Evolutionary conservation across 2,888 invertebrate species (phyloP).

Genomic region (Agrilus cyanescens): DNA sequence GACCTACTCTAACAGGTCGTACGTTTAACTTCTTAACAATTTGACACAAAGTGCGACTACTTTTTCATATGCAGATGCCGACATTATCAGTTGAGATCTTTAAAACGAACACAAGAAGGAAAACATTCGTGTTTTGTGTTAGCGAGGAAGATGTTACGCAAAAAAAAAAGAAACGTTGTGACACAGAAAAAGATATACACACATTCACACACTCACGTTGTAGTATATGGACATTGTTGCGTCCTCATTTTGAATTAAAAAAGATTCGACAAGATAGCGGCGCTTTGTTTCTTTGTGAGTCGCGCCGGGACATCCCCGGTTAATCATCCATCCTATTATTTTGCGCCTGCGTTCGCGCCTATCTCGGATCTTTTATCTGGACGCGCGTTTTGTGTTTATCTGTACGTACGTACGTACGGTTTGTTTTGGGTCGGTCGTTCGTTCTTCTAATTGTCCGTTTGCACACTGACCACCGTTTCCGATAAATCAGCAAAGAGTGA

Average conservation of each 20-base stretch:
- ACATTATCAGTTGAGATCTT: background rate
- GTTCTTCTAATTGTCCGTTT: too few relatives aligned
- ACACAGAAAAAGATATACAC: background rate
- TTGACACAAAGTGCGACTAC: too few relatives aligned
- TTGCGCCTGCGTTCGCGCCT: conserved; percentile 14
- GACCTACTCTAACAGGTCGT: too few relatives aligned
- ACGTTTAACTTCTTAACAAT: too few relatives aligned
- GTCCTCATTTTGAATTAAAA: conserved; percentile 17
- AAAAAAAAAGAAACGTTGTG: conserved; percentile 12
- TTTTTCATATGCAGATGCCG: too few relatives aligned
- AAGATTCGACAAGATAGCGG: conserved; percentile 20
- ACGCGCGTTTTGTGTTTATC: conserved; percentile 10
- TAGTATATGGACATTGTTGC: conserved; percentile 10
- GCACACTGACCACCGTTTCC: too few relatives aligned
- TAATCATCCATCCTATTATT: conserved; percentile 20
- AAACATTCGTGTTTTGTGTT: background rate
- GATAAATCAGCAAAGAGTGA: too few relatives aligned
- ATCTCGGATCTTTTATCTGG: conserved; percentile 12
- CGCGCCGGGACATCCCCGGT: conserved; percentile 17
- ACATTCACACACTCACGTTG: background rate
- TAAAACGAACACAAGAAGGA: conserved; percentile 6
- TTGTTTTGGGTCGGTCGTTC: too few relatives aligned
- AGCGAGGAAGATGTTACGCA: conserved; percentile 13
- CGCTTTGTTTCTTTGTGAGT: conserved; percentile 19
- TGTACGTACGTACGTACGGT: background rate